phyloP scores from a whole-genome alignment of 2,888 invertebrate species.

The Elmis aenea region DNA sequence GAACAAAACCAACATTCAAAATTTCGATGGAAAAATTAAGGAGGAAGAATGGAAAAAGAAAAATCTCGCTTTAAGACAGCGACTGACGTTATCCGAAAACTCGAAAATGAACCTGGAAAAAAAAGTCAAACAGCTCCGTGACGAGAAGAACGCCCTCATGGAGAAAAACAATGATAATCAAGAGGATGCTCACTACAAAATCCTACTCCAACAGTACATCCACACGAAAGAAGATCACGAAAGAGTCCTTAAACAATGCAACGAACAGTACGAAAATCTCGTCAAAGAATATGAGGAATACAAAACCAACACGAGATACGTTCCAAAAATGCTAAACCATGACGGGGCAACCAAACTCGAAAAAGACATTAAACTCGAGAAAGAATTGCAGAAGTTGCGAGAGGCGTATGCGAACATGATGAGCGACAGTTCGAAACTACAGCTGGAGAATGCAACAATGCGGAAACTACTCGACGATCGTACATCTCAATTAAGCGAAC shows the following conservation, averaged over 20 bases:
- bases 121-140: slow-evolving; percentile 34
- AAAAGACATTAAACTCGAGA: slow-evolving; percentile 15
- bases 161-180: slow-evolving; percentile 15
- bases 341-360: slow-evolving; percentile 17
- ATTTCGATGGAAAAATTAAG: slow-evolving; percentile 23
- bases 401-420: slow-evolving; percentile 37
- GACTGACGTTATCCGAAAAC: slow-evolving; percentile 26
- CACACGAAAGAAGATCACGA: slow-evolving; percentile 30
- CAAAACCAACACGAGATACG: slow-evolving; percentile 6
- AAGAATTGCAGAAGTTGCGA: slow-evolving; percentile 30
- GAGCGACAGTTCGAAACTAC: slow-evolving; percentile 36
- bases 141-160: slow-evolving; percentile 31
- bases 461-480: slow-evolving; percentile 32
- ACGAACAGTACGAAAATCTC: slow-evolving; percentile 28
- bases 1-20: slow-evolving; percentile 4
- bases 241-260: slow-evolving; percentile 25
- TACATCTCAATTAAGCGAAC: slow-evolving; percentile 28
- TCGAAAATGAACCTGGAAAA: slow-evolving; percentile 30
- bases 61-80: slow-evolving; percentile 29
- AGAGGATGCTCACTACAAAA: slow-evolving; percentile 29
- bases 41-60: slow-evolving; percentile 34
- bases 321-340: slow-evolving; percentile 11
- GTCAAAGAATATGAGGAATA: slow-evolving; percentile 21
- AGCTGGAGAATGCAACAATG: slow-evolving; percentile 36
- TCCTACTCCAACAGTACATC: slow-evolving; percentile 29